Evolutionary conservation across 1,140 invertebrate genomes (phyloP).

Genomic region (Parasteatoda tepidariorum): DNA sequence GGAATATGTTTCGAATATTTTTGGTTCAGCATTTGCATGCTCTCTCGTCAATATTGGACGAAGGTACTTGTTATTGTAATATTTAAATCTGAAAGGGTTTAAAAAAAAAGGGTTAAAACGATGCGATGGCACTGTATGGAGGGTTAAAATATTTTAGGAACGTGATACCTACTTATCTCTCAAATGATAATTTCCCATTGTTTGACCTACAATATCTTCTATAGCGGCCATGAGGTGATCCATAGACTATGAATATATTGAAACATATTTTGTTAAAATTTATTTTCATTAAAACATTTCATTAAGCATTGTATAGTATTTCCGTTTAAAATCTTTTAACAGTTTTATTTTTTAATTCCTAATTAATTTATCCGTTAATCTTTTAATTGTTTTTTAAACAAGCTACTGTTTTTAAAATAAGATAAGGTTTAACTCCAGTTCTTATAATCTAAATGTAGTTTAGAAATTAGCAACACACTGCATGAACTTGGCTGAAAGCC

Average conservation of each 20-base stretch:
- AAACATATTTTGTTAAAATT: slow-evolving; percentile 9
- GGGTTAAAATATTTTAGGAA: neutral
- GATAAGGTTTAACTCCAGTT: too few species aligned
- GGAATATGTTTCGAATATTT: slow-evolving; percentile 94
- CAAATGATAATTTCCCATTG: slow-evolving; percentile 93
- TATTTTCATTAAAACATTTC: neutral
- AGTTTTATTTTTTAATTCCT: too few species aligned
- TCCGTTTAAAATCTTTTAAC: too few species aligned
- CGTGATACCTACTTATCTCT: slow-evolving; percentile 80
- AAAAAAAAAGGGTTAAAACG: neutral
- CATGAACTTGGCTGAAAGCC: too few species aligned
- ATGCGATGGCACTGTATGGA: neutral
- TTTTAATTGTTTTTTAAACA: too few species aligned
- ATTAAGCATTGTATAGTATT: too few species aligned
- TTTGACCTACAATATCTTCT: slow-evolving; percentile 93
- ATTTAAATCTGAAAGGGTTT: slow-evolving; percentile 79
- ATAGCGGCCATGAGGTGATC: slow-evolving; percentile 97
- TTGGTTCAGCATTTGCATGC: slow-evolving; percentile 83
- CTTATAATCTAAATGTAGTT: too few species aligned
- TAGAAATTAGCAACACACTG: too few species aligned
- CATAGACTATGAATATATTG: slow-evolving; percentile 78
- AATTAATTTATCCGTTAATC: too few species aligned
- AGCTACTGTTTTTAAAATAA: too few species aligned
- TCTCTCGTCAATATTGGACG: slow-evolving; percentile 87
- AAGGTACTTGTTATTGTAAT: slow-evolving; percentile 93